Base-by-base conservation (phyloP, 2,797 vertebrate genomes). In the Brachyalestes nurse region DNA sequence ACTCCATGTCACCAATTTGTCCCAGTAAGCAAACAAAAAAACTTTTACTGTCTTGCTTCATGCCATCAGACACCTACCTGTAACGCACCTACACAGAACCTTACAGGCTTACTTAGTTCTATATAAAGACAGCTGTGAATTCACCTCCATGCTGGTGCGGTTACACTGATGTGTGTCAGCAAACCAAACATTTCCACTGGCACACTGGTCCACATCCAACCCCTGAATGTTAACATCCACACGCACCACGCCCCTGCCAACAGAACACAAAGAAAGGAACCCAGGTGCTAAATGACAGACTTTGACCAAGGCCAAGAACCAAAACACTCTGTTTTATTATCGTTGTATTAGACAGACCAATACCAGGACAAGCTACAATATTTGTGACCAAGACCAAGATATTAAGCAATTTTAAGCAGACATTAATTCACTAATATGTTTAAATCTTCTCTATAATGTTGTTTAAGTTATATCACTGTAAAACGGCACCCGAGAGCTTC, bases 61-160 rank as follows among this genome's bases (percentile, higher is more conserved):
- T 53, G 51, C 51, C 51, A 45, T 45, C 42, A 45, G 28, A 28
- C 28, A 28, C 28, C 28, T 28, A 28, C 28, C 28, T 21, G 55
- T 57, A 10, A 21, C 10, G 2, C 57, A 60, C 25, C 25, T 16
- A 13, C 25, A 14, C 13, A 16, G 13, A 62, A 62, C 28, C 17
- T 38, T 12, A 23, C 45, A 69, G 9, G 42, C 38, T 12, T 12
- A 70, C 21, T 25, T 25, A 69, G 9, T 49, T 2, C 9, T 2
- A 72, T 53, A 38, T 21, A 17, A 38, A 55, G 12, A 58, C 21
- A 21, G 38, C 65, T 67, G 17, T 64, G 19, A 28, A 77, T 83
- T 88, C 95, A 98, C 97, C 96, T 98, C 94, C 89, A 97, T 98
- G 91, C 92, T 97, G 89, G 97, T 98, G 91, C 95, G 95, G 86